Base-by-base conservation (phyloP, 2,797 vertebrate genomes). In the Centropyge bicolor region DNA sequence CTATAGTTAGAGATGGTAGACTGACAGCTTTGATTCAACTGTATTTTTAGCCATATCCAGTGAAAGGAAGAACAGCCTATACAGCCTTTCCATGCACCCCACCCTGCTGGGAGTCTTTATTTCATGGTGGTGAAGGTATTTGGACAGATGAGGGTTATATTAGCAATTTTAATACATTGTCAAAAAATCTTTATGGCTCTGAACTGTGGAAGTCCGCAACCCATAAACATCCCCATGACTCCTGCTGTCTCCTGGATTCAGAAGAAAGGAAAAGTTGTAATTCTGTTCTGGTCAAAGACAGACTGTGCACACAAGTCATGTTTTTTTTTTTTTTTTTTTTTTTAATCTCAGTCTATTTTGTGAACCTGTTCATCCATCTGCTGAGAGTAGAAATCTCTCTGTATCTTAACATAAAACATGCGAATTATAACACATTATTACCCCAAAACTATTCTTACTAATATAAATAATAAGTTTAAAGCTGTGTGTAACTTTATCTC, bases 21-120 rank as follows among this genome's bases (percentile, higher is more conserved):
- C 62, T 77, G 63, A 72, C 76, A 73, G 69, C 64, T 77, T 59
- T 63, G 64, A 74, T 45, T 79, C 45, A 45, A 80, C 36, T 76
- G 36, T 85, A 86, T 90, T 82, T 88, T 85, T 85, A 80, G 54
- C 56, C 16, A 43, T 45, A 62, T 75, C 49, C 36, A 56, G 43
- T 66, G 81, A 80, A 81, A 49, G 78, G 16, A 86, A 72, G 61
- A n/a, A 24, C 17, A 65, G 74, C 59, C 59, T 31, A 1, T 45
- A 41, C 52, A 51, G 60, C 75, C 75, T 83, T 79, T 57, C 72
- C 61, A 52, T 62, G 70, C 73, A 60, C n/a, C 13, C 54, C 27
- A 31, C 27, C 27, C 27, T 31, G 27, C 27, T 31, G 27, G 4
- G 9, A 52, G 48, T 65, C 43, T 82, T 85, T 76, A 77, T 80